Base-by-base conservation (phyloP, 2,888 invertebrate species). In the Diarsia mendica region DNA sequence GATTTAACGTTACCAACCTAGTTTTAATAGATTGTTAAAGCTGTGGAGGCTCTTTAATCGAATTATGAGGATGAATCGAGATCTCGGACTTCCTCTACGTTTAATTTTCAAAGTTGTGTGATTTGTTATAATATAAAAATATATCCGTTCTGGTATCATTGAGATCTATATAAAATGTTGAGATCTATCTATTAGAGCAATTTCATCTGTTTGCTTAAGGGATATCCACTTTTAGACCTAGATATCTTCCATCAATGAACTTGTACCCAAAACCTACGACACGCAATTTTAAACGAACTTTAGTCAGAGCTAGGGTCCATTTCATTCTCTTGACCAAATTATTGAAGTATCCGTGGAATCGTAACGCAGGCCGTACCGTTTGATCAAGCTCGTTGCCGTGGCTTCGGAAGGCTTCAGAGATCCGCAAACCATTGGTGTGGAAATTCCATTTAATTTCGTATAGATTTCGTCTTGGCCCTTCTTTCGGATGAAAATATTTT, bases 371-470 rank as follows among this genome's bases (percentile, higher is more conserved):
- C 61, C 67, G 69, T 64, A 67, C 79, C 89, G 89, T 93, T 93
- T 93, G 92, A 94, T 93, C 92, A 88, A 60, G 80, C 81, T 85
- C 80, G 85, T 88, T 87, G 89, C 89, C 87, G 85, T 88, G 85
- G 88, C 85, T 72, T 82, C 86, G 86, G 89, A 60, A 91, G 92
- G 91, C 91, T 92, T 93, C 91, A 91, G 91, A 93, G 91, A 92
- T 92, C 89, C 90, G 82, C 86, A 88, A 92, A 87, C 89, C 92
- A 89, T 88, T 93, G 90, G 87, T 87, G 91, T 91, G 91, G 94
- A 95, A 95, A 95, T 92, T 93, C 92, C 91, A 94, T 95, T 95
- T 93, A 93, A 94, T 94, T 92, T 91, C 86, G 90, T 85, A 88
- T 88, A 87, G 88, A 90, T 90, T 91, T 89, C 88, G 85, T 89